Conservation (phyloP, 2,888 invertebrate genomes). For the Gastracanthus pulcherrimus region DNA sequence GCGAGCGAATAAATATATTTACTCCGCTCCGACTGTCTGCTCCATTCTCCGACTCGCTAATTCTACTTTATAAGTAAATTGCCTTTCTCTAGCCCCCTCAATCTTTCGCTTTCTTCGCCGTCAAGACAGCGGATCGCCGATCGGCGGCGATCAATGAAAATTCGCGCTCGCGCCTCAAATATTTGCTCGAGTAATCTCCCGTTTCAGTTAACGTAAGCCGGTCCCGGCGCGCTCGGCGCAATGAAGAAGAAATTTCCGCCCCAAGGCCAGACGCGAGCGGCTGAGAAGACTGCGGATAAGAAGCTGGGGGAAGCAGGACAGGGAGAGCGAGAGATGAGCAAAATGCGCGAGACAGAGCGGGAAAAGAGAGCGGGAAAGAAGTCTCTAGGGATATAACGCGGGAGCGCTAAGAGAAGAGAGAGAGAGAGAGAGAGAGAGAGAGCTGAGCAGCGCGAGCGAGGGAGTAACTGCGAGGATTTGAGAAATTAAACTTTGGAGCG, state of each 20-base stretch:
- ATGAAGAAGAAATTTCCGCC: slow-evolving; percentile 41
- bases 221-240: no score
- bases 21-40: background rate
- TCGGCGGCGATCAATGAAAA: slow-evolving; percentile 31
- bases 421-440: no score
- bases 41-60: slow-evolving; percentile 18
- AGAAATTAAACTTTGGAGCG: slow-evolving; percentile 72
- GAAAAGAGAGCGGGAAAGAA: slow-evolving; percentile 38
- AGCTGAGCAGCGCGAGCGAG: background rate
- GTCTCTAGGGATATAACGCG: slow-evolving; percentile 42
- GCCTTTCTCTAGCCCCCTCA: background rate
- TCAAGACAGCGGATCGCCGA: background rate
- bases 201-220: slow-evolving; percentile 20
- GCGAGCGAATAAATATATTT: slow-evolving; percentile 32
- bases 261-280: background rate
- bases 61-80: slow-evolving; percentile 29
- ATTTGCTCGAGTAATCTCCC: slow-evolving; percentile 45
- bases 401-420: no score
- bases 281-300: background rate
- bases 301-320: background rate
- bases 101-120: background rate
- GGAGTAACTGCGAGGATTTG: slow-evolving; percentile 63
- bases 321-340: background rate
- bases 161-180: slow-evolving; percentile 41
- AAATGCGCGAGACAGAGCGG: background rate